Evolutionary conservation across 2,888 invertebrate species (phyloP).

Genomic region (Cylloceria caligata): DNA sequence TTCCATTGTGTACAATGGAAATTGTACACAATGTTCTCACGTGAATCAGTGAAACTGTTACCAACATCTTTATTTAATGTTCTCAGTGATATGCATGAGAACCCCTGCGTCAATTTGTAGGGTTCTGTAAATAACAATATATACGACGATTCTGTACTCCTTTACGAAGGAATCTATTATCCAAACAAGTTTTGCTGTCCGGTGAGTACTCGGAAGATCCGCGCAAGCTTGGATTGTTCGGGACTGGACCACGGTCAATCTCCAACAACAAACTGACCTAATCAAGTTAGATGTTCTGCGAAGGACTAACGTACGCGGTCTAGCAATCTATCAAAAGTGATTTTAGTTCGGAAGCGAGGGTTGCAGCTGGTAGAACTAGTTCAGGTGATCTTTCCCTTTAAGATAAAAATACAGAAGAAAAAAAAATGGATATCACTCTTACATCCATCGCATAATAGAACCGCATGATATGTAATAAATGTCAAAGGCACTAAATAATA

Average conservation of each 20-base stretch:
- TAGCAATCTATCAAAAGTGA: slow-evolving; percentile 24
- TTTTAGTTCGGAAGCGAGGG: slow-evolving; percentile 2
- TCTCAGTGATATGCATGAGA: too few relatives aligned
- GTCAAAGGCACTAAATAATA: background rate
- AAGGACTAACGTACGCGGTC: background rate
- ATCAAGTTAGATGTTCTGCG: slow-evolving; percentile 32
- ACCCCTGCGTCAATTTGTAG: too few relatives aligned
- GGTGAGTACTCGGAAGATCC: slow-evolving; percentile 30
- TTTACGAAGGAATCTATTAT: slow-evolving; percentile 35
- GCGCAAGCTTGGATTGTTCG: slow-evolving; percentile 23
- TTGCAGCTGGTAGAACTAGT: background rate
- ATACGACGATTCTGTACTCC: slow-evolving; percentile 8
- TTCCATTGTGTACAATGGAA: too few relatives aligned
- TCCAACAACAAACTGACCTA: slow-evolving; percentile 43
- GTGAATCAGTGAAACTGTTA: background rate
- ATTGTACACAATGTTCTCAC: too few relatives aligned
- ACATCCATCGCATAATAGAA: background rate
- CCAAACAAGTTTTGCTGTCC: slow-evolving; percentile 30
- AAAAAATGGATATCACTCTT: background rate
- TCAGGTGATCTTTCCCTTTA: too few relatives aligned
- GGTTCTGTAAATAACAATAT: background rate
- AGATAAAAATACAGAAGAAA: slow-evolving; percentile 2
- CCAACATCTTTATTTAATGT: too few relatives aligned
- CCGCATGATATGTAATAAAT: background rate
- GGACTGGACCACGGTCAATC: slow-evolving; percentile 38